Base-by-base conservation (phyloP, 2,797 vertebrate species). In the Neosilurus mollespiculum region DNA sequence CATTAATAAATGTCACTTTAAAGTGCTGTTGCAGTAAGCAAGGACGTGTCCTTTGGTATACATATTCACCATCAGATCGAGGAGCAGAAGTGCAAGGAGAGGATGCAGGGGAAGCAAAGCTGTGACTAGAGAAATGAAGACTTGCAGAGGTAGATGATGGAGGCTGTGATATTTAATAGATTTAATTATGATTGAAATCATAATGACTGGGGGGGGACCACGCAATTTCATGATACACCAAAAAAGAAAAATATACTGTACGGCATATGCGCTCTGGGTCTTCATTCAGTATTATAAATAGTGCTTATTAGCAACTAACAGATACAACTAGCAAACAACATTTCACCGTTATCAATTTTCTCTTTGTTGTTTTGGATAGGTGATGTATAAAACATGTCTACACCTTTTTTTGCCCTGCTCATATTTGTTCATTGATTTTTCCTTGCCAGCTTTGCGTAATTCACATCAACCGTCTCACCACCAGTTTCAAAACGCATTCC, bases 341-440 rank as follows among this genome's bases (percentile, higher is more conserved):
- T 43, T 37, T 11, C 34, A 59, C 71, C 20, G 5, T 34, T 30
- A 20, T 22, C 2, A 22, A 43, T 8, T 22, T 4, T 22, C n/a
- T 77, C 8, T 43, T 34, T 20, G 8, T 56, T 34, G 4, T 75
- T 75, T 75, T 75, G 26, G 30, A 56, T 24, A n/a, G 10, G 11
- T 59, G 73, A n/a, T 76, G 37, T 12, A 61, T 58, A 34, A 12
- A 22, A 14, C 3, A 61, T 62, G 22, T 62, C 34, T 9, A 34
- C 34, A 49, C 11, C 58, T 24, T 34, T 30, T 18, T 7, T 20
- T 10, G 4, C 11, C n/a, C 34, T 43, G 58, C 64, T 78, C 37
- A 78, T 43, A 64, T 49, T 78, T 62, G 34, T 78, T 64, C 12
- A 78, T 49, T 51, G 76, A 64, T 64, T 78, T 62, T 51, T 64